A percentile compares a stretch with the other conserved stretches of the same genome.
Conservation (phyloP, 2,113 vertebrate species). For the Loxodonta africana region DNA sequence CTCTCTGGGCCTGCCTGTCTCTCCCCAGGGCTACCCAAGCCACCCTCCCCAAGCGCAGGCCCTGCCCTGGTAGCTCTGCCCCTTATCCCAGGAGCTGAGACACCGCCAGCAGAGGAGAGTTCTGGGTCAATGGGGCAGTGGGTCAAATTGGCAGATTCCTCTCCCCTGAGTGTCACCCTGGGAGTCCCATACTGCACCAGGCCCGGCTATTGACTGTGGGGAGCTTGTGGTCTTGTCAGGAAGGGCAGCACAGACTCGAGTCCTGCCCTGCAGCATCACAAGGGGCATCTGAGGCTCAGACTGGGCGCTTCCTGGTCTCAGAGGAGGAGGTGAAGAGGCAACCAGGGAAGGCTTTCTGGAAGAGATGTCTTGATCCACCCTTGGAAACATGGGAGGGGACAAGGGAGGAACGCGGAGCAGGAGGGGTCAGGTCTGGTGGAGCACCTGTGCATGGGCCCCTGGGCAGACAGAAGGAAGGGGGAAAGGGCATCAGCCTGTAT, state of each 20-base stretch:
- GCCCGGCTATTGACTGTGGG: accelerated
- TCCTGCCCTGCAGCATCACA: neutral
- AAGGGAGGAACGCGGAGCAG: neutral
- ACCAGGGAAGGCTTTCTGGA: neutral
- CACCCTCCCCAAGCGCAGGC: neutral
- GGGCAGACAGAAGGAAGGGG: neutral
- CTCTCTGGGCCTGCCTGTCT: neutral
- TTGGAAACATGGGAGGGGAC: neutral
- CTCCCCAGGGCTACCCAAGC: neutral
- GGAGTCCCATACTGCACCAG: neutral
- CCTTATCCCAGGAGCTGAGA: neutral
- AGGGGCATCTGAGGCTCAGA: neutral
- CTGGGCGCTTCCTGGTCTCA: neutral
- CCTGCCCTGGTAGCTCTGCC: neutral
- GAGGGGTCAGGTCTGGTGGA: too few species aligned
- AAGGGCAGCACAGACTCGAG: neutral
- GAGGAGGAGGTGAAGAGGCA: neutral
- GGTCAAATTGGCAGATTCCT: neutral
- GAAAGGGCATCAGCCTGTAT: neutral
- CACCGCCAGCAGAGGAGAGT: accelerated
- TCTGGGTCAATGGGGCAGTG: accelerated
- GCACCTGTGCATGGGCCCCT: neutral
- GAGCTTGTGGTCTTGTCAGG: neutral
- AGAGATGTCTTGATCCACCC: neutral
- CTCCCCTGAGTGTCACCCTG: neutral